Percentiles rank a stretch among this genome's conserved stretches.
Evolutionary conservation across 1,140 invertebrate genomes (phyloP).

Genomic region (Scaptomyza montana): DNA sequence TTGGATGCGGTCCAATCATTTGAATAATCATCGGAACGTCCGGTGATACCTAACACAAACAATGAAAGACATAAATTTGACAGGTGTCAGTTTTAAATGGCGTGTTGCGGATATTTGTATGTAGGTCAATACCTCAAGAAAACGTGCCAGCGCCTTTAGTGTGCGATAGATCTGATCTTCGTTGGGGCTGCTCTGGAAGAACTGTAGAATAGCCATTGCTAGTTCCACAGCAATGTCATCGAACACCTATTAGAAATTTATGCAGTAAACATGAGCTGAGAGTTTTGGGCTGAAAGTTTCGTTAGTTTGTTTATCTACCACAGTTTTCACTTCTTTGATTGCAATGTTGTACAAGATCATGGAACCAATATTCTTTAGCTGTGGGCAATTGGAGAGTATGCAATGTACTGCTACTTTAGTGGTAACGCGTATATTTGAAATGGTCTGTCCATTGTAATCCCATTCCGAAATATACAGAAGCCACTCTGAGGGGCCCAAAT

Average conservation of each 20-base stretch:
- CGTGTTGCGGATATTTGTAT: constrained; percentile 15
- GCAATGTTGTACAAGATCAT: constrained; percentile 96
- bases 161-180: constrained; percentile 92
- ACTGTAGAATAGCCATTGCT: constrained; percentile 96
- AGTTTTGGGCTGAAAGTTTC: not conserved
- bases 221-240: constrained; percentile 96
- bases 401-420: constrained; percentile 95
- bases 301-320: constrained; percentile 88
- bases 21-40: constrained; percentile 95
- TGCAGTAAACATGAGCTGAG: not conserved
- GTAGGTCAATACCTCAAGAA: constrained; percentile 87
- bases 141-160: constrained; percentile 91
- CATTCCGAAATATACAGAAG: constrained; percentile 96
- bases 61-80: constrained; percentile 47
- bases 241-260: constrained; percentile 88
- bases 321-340: constrained; percentile 98
- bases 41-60: constrained; percentile 84
- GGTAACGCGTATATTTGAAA: constrained; percentile 95
- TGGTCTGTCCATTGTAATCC: constrained; percentile 88
- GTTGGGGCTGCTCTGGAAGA: constrained; percentile 90
- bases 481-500: constrained; percentile 95
- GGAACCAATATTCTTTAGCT: constrained; percentile 91
- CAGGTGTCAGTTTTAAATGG: constrained; percentile 52
- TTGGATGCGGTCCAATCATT: constrained; percentile 95
- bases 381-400: constrained; percentile 89